A percentile compares a stretch with the other conserved stretches of the same genome.
These are phyloP conservation scores for Pogonophryne albipinna DNA, from an alignment of 2,797 vertebrate genomes.

Conservation along the genomic window DNA sequence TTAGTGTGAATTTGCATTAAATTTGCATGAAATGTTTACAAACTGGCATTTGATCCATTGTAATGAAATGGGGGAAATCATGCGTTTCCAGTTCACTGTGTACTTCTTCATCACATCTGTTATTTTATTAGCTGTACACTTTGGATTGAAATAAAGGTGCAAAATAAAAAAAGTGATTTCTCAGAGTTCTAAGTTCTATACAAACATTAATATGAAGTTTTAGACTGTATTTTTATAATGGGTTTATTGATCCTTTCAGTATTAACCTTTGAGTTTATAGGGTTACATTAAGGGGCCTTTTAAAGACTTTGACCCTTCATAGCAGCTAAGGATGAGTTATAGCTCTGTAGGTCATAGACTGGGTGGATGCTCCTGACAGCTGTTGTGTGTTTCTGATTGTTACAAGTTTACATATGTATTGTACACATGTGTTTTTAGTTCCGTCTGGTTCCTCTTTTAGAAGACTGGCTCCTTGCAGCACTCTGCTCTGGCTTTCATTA, in stretches of 20 bases:
- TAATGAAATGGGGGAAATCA: slow-evolving; percentile 17
- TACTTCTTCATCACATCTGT: not conserved
- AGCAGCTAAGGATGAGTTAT: slow-evolving; percentile 48
- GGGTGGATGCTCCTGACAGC: not conserved
- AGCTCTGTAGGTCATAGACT: slow-evolving; percentile 14
- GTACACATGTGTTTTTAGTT: slow-evolving; percentile 1
- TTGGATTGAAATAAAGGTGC: slow-evolving; percentile 22
- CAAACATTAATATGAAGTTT: not conserved
- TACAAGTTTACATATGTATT: not conserved
- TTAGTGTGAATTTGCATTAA: slow-evolving; percentile 46
- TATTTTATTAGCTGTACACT: not conserved
- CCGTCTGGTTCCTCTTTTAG: slow-evolving; percentile 1
- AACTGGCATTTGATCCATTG: slow-evolving; percentile 31
- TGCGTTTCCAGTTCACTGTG: slow-evolving; percentile 7
- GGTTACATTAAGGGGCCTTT: slow-evolving; percentile 33
- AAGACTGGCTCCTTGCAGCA: not conserved
- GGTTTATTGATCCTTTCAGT: slow-evolving; percentile 30
- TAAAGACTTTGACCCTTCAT: slow-evolving; percentile 25
- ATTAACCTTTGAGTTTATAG: slow-evolving; percentile 48
- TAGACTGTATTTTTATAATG: slow-evolving; percentile 27
- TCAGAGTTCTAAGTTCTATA: not conserved
- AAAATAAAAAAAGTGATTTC: not conserved
- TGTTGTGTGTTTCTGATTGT: slow-evolving; percentile 6
- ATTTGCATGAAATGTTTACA: slow-evolving; percentile 57
- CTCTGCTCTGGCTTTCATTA: slow-evolving; percentile 32